Evolutionary conservation across 2,888 invertebrate species (phyloP).

Genomic region (Magallana nippona): DNA sequence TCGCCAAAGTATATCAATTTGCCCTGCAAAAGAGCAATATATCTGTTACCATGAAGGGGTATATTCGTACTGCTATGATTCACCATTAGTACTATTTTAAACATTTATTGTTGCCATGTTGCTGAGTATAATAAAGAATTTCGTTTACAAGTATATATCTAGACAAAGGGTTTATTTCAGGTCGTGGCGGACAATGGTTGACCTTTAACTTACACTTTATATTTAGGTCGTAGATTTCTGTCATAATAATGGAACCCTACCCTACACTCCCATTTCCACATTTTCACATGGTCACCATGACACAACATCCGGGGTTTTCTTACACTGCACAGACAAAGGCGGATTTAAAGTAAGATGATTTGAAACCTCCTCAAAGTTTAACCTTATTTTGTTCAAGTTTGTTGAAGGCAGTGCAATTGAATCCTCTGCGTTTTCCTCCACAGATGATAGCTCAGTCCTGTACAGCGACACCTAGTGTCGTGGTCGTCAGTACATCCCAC

Average conservation of each 20-base stretch:
- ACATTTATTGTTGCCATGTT: no score
- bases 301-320: background rate
- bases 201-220: background rate
- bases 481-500: background rate
- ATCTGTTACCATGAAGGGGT: no score
- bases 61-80: no score
- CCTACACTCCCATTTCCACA: constrained; percentile 2
- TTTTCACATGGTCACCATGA: constrained; percentile 3
- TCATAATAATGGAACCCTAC: background rate
- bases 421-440: background rate
- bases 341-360: background rate
- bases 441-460: constrained; percentile 13
- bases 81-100: no score
- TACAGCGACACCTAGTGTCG: background rate
- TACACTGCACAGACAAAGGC: background rate
- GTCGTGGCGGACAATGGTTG: no score
- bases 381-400: no score
- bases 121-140: no score
- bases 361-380: background rate
- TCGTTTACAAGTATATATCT: no score
- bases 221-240: background rate
- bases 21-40: no score
- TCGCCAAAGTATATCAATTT: no score
- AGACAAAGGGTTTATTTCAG: no score
- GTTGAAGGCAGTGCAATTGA: no score